Conservation (phyloP, 92 coral and sea anemone genomes). For the Palythoa heliodiscus region DNA sequence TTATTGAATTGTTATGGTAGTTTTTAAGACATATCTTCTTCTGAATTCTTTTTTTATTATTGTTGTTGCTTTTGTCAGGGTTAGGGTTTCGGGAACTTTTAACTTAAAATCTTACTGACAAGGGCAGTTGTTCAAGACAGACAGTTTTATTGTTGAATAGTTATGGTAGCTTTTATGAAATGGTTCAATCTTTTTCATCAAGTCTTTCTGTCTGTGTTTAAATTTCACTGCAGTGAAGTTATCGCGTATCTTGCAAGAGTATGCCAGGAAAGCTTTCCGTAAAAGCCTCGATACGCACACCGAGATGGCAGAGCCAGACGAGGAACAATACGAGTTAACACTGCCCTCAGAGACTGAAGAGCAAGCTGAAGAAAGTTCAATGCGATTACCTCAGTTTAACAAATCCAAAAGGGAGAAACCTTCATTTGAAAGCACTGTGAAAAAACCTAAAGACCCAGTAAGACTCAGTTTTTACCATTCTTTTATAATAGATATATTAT, state of each 20-base stretch:
- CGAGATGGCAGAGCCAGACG: constrained; percentile 59
- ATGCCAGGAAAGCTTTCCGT: constrained; percentile 60
- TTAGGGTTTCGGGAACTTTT: too few relatives aligned
- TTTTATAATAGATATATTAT: too few relatives aligned
- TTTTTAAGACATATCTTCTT: too few relatives aligned
- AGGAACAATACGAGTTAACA: constrained; percentile 43
- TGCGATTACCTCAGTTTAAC: constrained; percentile 9
- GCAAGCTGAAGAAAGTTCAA: background rate
- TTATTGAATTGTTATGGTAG: too few relatives aligned
- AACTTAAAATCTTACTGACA: too few relatives aligned
- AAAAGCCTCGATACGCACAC: constrained; percentile 59
- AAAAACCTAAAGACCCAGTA: constrained; percentile 70
- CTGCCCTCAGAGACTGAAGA: constrained; percentile 35
- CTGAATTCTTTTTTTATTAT: too few relatives aligned
- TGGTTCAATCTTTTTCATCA: too few relatives aligned
- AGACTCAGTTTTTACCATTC: background rate
- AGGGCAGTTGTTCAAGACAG: too few relatives aligned
- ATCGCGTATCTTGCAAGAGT: constrained; percentile 78
- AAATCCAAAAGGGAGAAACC: constrained; percentile 38
- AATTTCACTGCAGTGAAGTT: constrained; percentile 47
- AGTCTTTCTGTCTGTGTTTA: too few relatives aligned
- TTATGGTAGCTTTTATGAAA: too few relatives aligned
- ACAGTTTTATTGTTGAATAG: too few relatives aligned
- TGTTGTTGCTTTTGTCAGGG: too few relatives aligned
- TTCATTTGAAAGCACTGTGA: constrained; percentile 50